A percentile compares a stretch with the other conserved stretches of the same genome.
phyloP scores from a whole-genome alignment of 2,113 vertebrate genomes.

The Vimba vimba region DNA sequence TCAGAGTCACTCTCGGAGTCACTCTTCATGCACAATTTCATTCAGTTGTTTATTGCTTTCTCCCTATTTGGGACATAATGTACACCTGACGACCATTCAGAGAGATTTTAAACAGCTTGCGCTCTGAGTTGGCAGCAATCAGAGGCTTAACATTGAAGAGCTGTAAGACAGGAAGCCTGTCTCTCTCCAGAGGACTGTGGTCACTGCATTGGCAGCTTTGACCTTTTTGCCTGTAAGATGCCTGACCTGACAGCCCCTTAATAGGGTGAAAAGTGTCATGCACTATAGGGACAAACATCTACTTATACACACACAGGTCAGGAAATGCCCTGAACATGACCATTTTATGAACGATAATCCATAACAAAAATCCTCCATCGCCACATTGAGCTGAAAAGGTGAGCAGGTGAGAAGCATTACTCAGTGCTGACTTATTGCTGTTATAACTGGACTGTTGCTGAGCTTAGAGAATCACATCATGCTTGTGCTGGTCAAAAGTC shows the following conservation, averaged over 20 bases:
- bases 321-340: not conserved
- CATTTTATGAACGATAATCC: not conserved
- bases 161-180: not conserved
- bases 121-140: not conserved
- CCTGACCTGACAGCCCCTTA: slow-evolving; percentile 4
- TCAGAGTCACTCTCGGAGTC: not conserved
- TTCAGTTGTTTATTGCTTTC: slow-evolving; percentile 10
- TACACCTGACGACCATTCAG: not conserved
- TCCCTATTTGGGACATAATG: not conserved
- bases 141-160: not conserved
- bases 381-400: slow-evolving; percentile 8
- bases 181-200: not conserved
- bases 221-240: slow-evolving; percentile 33
- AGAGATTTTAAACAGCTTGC: not conserved
- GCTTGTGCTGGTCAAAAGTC: slow-evolving; percentile 14
- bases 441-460: not conserved
- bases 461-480: not conserved
- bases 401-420: too few relatives aligned
- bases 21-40: not conserved
- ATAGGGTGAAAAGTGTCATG: slow-evolving; percentile 9
- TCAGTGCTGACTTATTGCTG: not conserved
- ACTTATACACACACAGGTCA: slow-evolving; percentile 24
- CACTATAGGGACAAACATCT: slow-evolving; percentile 1
- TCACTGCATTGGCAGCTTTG: slow-evolving; percentile 19
- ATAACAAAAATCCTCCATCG: slow-evolving; percentile 4